Conservation (phyloP, 2,113 vertebrate genomes). For the Propithecus coquereli region DNA sequence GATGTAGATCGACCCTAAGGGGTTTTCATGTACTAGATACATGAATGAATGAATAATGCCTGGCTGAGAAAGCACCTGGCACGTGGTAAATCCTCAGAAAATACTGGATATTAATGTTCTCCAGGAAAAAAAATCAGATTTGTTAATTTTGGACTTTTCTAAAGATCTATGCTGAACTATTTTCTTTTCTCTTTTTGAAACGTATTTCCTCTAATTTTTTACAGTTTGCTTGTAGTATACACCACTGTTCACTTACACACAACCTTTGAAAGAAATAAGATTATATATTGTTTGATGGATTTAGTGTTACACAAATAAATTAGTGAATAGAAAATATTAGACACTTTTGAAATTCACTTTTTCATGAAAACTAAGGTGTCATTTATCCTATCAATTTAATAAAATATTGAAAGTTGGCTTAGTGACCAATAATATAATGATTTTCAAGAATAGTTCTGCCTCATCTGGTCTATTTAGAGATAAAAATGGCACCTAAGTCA, state of each 20-base stretch:
- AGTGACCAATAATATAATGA: background rate
- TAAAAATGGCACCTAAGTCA: background rate
- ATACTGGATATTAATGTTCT: background rate
- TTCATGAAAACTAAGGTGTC: background rate
- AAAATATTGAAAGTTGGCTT: background rate
- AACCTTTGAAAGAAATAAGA: background rate
- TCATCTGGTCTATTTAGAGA: background rate
- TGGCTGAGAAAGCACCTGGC: background rate
- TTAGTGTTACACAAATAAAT: background rate
- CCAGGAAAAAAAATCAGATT: background rate
- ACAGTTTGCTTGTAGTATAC: background rate
- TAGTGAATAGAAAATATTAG: background rate
- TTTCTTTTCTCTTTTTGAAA: background rate
- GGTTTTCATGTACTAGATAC: background rate
- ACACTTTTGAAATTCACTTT: conserved; percentile 24
- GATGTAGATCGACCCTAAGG: background rate
- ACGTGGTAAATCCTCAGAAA: background rate
- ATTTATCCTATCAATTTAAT: background rate
- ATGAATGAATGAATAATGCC: background rate
- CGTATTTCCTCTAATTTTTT: background rate
- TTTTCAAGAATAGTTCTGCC: background rate
- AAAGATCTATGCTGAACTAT: background rate
- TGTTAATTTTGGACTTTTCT: background rate
- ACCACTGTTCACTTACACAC: background rate
- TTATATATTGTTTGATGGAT: background rate